Evolutionary conservation across 1,140 invertebrate species (phyloP), one percentile per base, ranked within the genome.

Genomic region (Nephotettix cincticeps): DNA sequence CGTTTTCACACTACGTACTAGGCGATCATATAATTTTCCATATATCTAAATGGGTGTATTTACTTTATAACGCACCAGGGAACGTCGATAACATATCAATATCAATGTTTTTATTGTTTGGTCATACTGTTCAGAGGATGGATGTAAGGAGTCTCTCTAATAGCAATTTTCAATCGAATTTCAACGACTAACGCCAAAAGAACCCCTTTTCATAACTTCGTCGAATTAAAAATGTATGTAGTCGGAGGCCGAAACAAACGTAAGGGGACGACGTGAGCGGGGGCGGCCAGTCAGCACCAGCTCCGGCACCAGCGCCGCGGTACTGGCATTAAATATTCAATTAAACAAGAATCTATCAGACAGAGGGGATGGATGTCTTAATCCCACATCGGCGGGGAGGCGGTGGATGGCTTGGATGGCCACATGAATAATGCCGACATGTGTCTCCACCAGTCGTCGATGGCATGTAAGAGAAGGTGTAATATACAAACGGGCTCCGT

Each of bases 301-400:
- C 47, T 51, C 3, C 47, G 19, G n/a, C n/a, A n/a, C n/a, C n/a
- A n/a, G n/a, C n/a, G n/a, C n/a, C 47, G 47, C 19, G 6, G 4
- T 17, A 9, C 14, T 19, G 73, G 72, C 76, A 79, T 82, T 83
- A 81, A 80, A 82, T 84, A 84, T 84, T 84, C 83, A 83, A 84
- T 83, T 84, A 84, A 83, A 82, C 83, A 83, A 83, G 82, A 83
- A 83, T 84, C 83, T 82, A 84, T 84, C 82, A 81, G 25, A n/a
- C n/a, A n/a, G 40, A 11, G 19, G 27, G n/a, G 21, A 1, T 27
- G 64, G 19, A 19, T 21, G 32, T 36, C 78, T 76, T 81, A 81
- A 82, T 81, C 80, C 80, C 71, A 64, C 70, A 73, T 71, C 68
- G 73, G 74, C 74, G 28, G 68, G 19, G 56, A 25, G 25, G 14